These are phyloP conservation scores for Stenoptilia bipunctidactyla DNA, from an alignment of 2,888 invertebrate species.

Conservation along the genomic window DNA sequence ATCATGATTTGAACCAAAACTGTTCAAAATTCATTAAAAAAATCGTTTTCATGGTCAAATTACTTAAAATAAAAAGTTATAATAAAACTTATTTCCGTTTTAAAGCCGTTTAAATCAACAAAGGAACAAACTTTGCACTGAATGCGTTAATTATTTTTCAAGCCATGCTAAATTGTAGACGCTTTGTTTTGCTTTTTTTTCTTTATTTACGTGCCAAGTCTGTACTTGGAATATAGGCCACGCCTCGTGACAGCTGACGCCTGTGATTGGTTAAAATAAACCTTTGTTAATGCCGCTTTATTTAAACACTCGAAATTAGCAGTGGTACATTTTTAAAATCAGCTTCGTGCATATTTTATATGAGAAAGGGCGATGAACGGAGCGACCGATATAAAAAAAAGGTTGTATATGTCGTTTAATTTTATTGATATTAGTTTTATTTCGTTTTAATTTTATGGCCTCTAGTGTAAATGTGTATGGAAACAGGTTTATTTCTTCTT, in stretches of 20 bases:
- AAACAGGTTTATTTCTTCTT: not conserved
- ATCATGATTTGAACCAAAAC: too few relatives aligned
- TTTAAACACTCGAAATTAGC: slow-evolving; percentile 29
- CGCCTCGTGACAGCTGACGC: slow-evolving; percentile 42
- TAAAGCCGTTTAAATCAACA: slow-evolving; percentile 10
- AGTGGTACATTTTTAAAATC: slow-evolving; percentile 28
- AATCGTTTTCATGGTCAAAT: not conserved
- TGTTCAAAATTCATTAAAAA: not conserved
- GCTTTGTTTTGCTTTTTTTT: slow-evolving; percentile 43
- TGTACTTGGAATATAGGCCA: slow-evolving; percentile 36
- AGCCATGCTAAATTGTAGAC: slow-evolving; percentile 45
- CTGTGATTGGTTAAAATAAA: slow-evolving; percentile 46
- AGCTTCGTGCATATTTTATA: slow-evolving; percentile 17
- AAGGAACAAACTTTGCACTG: slow-evolving; percentile 26
- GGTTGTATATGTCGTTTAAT: slow-evolving; percentile 12
- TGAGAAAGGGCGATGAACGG: not conserved
- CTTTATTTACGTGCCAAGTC: not conserved
- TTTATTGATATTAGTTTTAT: slow-evolving; percentile 19
- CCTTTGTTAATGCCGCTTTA: slow-evolving; percentile 52
- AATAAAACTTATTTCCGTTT: not conserved
- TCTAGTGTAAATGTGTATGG: slow-evolving; percentile 17
- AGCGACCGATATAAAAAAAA: not conserved
- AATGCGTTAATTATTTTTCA: slow-evolving; percentile 49
- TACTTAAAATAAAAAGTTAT: slow-evolving; percentile 7
- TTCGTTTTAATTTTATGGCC: slow-evolving; percentile 25